A percentile compares a stretch with the other conserved stretches of the same genome.
Conservation (phyloP, 2,888 invertebrate genomes). For the Luperina testacea region DNA sequence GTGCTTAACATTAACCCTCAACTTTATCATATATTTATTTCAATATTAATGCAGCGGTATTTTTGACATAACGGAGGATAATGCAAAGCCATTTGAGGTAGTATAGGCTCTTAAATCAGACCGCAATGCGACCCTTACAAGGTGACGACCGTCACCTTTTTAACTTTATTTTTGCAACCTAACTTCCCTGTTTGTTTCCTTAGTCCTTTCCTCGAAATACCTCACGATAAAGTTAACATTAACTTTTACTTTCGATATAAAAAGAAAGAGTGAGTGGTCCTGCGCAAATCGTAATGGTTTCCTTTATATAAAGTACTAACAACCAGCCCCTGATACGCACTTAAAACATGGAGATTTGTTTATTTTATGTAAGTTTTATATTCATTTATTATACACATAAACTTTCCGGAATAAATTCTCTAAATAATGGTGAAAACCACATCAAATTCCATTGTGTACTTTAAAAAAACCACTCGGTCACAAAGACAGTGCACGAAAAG, state of each 20-base stretch:
- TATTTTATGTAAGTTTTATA: background rate
- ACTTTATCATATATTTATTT: no score
- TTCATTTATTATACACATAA: fast-evolving
- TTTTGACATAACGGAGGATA: no score
- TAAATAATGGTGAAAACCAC: background rate
- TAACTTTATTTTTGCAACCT: constrained; percentile 31
- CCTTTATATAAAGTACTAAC: background rate
- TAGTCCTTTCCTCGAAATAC: constrained; percentile 53
- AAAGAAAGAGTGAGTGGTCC: background rate
- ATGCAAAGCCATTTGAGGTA: no score
- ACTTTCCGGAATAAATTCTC: background rate
- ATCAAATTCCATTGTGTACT: background rate
- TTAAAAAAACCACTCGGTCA: background rate
- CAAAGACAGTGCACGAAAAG: background rate
- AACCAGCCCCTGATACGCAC: no score
- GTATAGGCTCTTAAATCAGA: background rate
- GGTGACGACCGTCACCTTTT: constrained; percentile 61
- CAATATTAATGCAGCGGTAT: no score
- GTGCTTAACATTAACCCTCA: no score
- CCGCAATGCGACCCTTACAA: constrained; percentile 42
- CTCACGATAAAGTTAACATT: constrained; percentile 32
- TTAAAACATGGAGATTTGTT: background rate
- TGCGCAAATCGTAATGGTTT: background rate
- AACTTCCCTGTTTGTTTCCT: constrained; percentile 54
- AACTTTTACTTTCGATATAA: constrained; percentile 37